Base-by-base conservation (phyloP, 2,888 invertebrate species). In the Lottia gigantea region DNA sequence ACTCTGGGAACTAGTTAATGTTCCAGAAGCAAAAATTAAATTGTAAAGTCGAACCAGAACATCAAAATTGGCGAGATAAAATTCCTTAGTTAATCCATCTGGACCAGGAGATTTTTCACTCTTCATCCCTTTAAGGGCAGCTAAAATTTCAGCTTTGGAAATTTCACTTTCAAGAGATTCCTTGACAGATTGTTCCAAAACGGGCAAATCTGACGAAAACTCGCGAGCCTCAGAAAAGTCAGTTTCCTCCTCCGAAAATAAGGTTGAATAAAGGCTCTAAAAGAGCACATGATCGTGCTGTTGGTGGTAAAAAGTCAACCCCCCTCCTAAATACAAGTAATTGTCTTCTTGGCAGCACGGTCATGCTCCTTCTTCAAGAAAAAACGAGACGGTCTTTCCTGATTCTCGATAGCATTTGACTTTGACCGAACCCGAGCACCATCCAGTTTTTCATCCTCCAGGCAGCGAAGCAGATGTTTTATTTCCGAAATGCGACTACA, bases 81-180 rank as follows among this genome's bases (percentile, higher is more conserved):
- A 75, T 64, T 77, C 76, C 62, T 73, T 76, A 31, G 76, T 62
- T 3, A 78, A 47, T 3, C 78, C 77, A 68, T 79, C 78, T 46
- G 68, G 61, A 55, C 76, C 78, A 19, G 76, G 78, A 19, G 74
- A 71, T 47, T 75, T 75, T 47, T 73, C 69, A 62, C 67, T 71
- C 19, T 71, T 49, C 71, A 74, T 74, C 11, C 45, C 46, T 19
- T 64, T 69, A 14, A 75, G 40, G n/a, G 74, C 69, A 1, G 6
- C 14, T 11, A 49, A n/a, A 16, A 63, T n/a, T 68, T 68, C 64
- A 11, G 46, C 46, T 46, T 46, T 64, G 26, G 63, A 26, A 15
- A 68, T 68, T 7, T 8, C 19, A 26, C 40, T 64, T 31, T 68
- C 64, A 15, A 63, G 45, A 8, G 49, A 49, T 15, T 16, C 15